Conservation (phyloP, 2,888 invertebrate species). For the Dolichopus griseipennis region DNA sequence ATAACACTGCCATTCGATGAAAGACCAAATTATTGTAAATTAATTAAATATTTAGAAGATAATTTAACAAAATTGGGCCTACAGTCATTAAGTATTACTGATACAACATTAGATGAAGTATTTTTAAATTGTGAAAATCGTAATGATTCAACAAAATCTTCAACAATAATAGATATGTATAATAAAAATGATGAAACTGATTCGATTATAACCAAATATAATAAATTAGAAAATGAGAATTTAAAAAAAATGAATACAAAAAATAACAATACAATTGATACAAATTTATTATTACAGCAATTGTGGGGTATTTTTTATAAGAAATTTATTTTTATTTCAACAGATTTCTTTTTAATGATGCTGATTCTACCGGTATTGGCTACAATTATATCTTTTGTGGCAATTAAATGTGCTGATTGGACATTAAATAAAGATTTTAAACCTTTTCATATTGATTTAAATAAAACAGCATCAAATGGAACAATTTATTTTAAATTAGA, state of each 20-base stretch:
- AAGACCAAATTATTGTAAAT: slow-evolving; percentile 48
- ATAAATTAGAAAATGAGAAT: background rate
- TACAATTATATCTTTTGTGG: background rate
- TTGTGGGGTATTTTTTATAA: background rate
- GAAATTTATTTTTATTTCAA: background rate
- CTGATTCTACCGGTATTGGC: background rate
- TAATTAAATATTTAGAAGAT: slow-evolving; percentile 57
- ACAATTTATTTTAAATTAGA: slow-evolving; percentile 17
- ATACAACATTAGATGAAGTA: slow-evolving; percentile 89
- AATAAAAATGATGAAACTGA: background rate
- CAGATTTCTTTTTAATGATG: background rate
- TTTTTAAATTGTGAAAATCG: slow-evolving; percentile 57
- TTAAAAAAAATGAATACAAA: background rate
- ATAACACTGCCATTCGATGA: slow-evolving; percentile 49
- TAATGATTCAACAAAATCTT: background rate
- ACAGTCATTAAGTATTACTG: slow-evolving; percentile 68
- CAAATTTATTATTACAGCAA: background rate
- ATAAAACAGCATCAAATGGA: slow-evolving; percentile 8
- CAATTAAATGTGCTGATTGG: slow-evolving; percentile 6
- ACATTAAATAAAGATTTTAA: slow-evolving; percentile 3
- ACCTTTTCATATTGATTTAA: background rate
- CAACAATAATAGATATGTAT: background rate
- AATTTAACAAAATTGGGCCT: slow-evolving; percentile 55
- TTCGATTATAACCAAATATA: background rate
- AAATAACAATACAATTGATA: background rate